Evolutionary conservation across 1,140 invertebrate species (phyloP).

Genomic region (Drosophila repletoides): DNA sequence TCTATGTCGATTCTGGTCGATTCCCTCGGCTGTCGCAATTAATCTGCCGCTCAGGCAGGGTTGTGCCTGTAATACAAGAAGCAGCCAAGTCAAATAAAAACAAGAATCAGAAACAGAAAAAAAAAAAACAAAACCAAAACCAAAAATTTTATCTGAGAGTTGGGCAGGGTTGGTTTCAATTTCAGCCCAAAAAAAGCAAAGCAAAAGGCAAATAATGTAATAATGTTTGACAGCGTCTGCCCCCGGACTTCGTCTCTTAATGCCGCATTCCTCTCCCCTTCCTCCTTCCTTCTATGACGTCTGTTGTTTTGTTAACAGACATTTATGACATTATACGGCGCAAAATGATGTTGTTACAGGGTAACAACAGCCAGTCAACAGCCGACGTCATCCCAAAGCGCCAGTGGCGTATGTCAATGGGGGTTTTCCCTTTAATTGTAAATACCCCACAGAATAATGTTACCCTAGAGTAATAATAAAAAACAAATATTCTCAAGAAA

Average conservation of each 20-base stretch:
- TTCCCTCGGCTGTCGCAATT: conserved; percentile 49
- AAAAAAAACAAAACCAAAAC: conserved; percentile 23
- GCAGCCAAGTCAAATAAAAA: conserved; percentile 45
- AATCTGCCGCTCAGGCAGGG: conserved; percentile 38
- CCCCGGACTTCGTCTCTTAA: neutral
- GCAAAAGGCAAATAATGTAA: conserved; percentile 77
- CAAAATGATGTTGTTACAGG: conserved; percentile 76
- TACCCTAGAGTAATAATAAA: too few relatives aligned
- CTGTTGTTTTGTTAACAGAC: conserved; percentile 76
- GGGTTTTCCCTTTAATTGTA: too few relatives aligned
- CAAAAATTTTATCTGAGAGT: conserved; percentile 30
- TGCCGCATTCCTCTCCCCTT: neutral
- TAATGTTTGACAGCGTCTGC: conserved; percentile 72
- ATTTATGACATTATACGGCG: conserved; percentile 79
- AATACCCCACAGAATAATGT: too few relatives aligned
- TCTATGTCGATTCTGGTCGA: too few relatives aligned
- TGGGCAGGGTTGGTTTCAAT: conserved; percentile 76
- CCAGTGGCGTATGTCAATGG: too few relatives aligned
- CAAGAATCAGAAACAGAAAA: conserved; percentile 9
- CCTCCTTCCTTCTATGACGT: conserved; percentile 30
- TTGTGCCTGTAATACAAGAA: conserved; percentile 38
- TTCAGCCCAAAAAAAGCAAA: conserved; percentile 61
- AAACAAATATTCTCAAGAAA: too few relatives aligned
- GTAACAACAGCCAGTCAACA: conserved; percentile 29
- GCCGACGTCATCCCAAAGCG: conserved; percentile 43